Percentiles rank a stretch among this genome's conserved stretches.
Conservation (phyloP, 1,140 invertebrate genomes). For the Carposina sasakii region DNA sequence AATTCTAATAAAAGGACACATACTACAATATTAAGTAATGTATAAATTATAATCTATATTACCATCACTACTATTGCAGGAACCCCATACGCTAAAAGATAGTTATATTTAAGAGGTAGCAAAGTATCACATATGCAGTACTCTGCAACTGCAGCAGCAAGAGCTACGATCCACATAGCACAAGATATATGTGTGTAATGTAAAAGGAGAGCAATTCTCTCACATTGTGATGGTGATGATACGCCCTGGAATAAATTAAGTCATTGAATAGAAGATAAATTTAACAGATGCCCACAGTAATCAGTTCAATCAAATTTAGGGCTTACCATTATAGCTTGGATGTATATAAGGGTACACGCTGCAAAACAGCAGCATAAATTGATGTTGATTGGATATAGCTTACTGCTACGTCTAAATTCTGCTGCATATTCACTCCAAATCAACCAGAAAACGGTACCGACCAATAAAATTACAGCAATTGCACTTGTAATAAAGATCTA, state of each 20-base stretch:
- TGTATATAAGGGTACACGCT: slow-evolving; percentile 59
- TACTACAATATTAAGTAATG: too few species aligned
- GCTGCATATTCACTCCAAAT: slow-evolving; percentile 51
- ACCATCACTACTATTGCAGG: slow-evolving; percentile 74
- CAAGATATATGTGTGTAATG: slow-evolving; percentile 80
- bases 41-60: too few species aligned
- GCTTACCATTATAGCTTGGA: slow-evolving; percentile 62
- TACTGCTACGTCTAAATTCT: slow-evolving; percentile 55
- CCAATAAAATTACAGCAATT: slow-evolving; percentile 39
- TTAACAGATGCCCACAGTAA: too few species aligned
- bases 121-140: slow-evolving; percentile 51
- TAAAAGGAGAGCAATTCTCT: slow-evolving; percentile 76
- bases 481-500: slow-evolving; percentile 57
- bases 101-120: slow-evolving; percentile 65
- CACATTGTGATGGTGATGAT: slow-evolving; percentile 74
- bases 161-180: slow-evolving; percentile 76
- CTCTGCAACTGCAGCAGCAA: slow-evolving; percentile 53
- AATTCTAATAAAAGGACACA: too few species aligned
- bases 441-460: slow-evolving; percentile 43
- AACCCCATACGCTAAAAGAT: slow-evolving; percentile 71
- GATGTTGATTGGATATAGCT: slow-evolving; percentile 65
- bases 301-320: too few species aligned
- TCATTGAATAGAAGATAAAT: too few species aligned
- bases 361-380: slow-evolving; percentile 60
- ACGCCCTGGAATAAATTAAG: slow-evolving; percentile 74